Percentiles rank a stretch among this genome's conserved stretches.
These are phyloP conservation scores for Hyles lineata DNA, from an alignment of 2,888 invertebrate genomes.

Conservation along the genomic window DNA sequence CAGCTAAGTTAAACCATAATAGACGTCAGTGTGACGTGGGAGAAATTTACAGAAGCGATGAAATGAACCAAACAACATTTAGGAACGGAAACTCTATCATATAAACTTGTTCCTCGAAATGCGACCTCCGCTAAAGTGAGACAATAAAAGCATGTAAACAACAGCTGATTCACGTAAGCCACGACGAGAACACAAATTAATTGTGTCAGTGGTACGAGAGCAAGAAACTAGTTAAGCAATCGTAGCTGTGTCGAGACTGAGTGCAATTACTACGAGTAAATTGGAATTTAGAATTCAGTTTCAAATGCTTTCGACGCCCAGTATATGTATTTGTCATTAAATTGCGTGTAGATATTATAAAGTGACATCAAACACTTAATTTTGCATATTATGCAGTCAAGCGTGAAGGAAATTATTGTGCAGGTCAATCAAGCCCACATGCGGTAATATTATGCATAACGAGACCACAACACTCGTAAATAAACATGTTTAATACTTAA, in stretches of 20 bases:
- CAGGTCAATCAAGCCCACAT: background rate
- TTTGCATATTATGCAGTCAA: background rate
- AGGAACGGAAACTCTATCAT: background rate
- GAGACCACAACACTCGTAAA: no score
- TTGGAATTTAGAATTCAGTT: conserved; percentile 27
- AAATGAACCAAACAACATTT: background rate
- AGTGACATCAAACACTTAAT: background rate
- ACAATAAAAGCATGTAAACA: conserved; percentile 21
- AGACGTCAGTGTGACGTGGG: background rate
- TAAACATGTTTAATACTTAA: no score
- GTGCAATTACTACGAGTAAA: conserved; percentile 25
- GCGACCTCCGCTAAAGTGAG: background rate
- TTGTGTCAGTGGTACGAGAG: conserved; percentile 55
- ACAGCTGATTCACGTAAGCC: conserved; percentile 24
- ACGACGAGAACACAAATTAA: conserved; percentile 37
- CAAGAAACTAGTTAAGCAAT: conserved; percentile 59
- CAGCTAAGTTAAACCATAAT: background rate
- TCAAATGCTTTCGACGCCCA: background rate
- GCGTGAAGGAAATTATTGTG: background rate
- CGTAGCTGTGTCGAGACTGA: conserved; percentile 33
- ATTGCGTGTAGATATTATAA: background rate
- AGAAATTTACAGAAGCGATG: background rate
- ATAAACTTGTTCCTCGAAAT: background rate
- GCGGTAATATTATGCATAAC: no score
- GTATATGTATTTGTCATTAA: background rate